A percentile compares a stretch with the other conserved stretches of the same genome.
phyloP scores from a whole-genome alignment of 2,888 invertebrate species.

The Metalampra italica region DNA sequence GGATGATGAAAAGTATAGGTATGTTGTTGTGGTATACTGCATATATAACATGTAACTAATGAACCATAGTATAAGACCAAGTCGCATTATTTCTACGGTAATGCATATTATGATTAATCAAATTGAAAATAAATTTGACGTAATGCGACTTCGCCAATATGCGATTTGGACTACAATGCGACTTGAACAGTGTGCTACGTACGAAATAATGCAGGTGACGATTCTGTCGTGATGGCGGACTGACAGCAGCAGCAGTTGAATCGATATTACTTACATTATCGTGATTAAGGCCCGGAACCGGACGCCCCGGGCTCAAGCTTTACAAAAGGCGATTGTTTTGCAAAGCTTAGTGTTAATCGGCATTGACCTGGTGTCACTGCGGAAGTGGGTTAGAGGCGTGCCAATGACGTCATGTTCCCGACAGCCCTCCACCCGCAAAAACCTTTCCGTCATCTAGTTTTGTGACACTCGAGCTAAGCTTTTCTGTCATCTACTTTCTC shows the following conservation, averaged over 20 bases:
- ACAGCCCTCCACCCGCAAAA: slow-evolving; percentile 11
- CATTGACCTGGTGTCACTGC: slow-evolving; percentile 37
- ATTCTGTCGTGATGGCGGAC: slow-evolving; percentile 16
- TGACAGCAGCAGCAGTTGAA: slow-evolving; percentile 10
- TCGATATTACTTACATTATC: slow-evolving; percentile 16
- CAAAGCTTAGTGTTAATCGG: slow-evolving; percentile 23
- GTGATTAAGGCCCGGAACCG: slow-evolving; percentile 9
- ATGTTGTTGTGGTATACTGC: no score
- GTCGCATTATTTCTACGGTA: no score
- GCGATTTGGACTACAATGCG: no score
- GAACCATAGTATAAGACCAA: no score
- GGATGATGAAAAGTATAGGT: no score
- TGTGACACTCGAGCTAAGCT: slow-evolving; percentile 10
- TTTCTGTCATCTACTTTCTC: slow-evolving; percentile 16
- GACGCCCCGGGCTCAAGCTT: not conserved
- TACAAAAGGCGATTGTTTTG: slow-evolving; percentile 25
- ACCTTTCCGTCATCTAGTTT: slow-evolving; percentile 18
- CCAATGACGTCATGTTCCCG: slow-evolving; percentile 10
- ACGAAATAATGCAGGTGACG: slow-evolving; percentile 6
- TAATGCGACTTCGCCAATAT: no score
- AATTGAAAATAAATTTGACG: no score
- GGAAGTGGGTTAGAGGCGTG: slow-evolving; percentile 35
- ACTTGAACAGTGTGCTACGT: no score
- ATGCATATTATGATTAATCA: no score
- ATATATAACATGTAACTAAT: no score